Conservation (phyloP, 2,797 vertebrate species). For the Protosalanx chinensis region DNA sequence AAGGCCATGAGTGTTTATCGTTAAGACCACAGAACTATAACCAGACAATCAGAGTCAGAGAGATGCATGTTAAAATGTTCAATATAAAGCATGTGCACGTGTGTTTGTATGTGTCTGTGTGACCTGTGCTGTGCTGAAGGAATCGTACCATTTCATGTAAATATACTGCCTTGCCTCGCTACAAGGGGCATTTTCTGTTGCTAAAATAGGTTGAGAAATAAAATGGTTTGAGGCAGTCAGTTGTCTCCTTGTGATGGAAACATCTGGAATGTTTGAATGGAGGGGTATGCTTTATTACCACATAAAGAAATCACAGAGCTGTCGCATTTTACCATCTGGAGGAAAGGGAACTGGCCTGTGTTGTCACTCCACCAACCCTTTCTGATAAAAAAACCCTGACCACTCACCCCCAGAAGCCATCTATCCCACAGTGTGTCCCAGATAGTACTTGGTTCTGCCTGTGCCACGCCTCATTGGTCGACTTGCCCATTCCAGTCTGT, state of each 20-base stretch:
- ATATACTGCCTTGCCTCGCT: conserved; percentile 2
- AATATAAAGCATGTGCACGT: neutral
- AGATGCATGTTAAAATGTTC: neutral
- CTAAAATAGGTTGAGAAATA: neutral
- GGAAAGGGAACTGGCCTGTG: no score
- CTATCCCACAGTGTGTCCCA: neutral
- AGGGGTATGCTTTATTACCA: neutral
- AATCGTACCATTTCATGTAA: conserved; percentile 2
- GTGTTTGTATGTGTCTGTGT: conserved; percentile 4
- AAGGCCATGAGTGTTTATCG: neutral
- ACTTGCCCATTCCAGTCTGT: neutral
- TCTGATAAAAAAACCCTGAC: neutral
- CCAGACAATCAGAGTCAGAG: neutral
- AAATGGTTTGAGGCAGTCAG: neutral
- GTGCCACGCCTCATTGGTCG: conserved; percentile 38
- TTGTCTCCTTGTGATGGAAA: neutral
- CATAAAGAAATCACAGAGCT: neutral
- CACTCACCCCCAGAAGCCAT: neutral
- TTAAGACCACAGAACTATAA: no score
- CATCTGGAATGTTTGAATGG: neutral
- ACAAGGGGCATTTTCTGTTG: neutral
- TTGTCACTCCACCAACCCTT: no score
- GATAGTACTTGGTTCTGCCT: conserved; percentile 29
- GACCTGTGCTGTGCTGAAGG: neutral
- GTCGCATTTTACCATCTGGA: neutral